Conservation (phyloP, 2,797 vertebrate species). For the Echiichthys vipera region DNA sequence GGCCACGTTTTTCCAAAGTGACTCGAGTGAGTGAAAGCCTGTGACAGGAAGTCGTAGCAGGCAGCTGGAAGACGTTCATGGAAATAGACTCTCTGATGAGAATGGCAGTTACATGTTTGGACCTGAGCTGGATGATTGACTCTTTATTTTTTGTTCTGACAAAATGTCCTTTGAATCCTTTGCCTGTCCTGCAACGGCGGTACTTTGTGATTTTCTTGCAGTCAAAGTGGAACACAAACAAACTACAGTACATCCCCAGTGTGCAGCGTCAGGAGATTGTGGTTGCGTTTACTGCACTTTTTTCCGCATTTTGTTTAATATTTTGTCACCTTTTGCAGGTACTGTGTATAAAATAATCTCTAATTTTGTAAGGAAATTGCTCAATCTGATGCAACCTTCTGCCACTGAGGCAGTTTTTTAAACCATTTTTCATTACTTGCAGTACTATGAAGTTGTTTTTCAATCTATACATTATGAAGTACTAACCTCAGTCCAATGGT, state of each 20-base stretch:
- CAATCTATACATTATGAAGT: constrained; percentile 55
- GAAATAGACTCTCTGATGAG: constrained; percentile 65
- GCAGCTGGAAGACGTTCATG: constrained; percentile 34
- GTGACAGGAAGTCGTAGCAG: constrained; percentile 22
- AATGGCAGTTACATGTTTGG: constrained; percentile 47
- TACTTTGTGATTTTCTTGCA: neutral
- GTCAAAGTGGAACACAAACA: neutral
- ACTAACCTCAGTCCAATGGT: constrained; percentile 42
- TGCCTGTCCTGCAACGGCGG: constrained; percentile 8
- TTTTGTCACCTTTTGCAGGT: constrained; percentile 38
- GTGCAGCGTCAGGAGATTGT: neutral
- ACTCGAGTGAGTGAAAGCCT: constrained; percentile 28
- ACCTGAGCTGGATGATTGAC: constrained; percentile 19
- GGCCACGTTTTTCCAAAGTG: constrained; percentile 22
- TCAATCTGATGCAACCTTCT: constrained; percentile 24
- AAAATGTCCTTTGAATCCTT: constrained; percentile 47
- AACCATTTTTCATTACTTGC: constrained; percentile 5
- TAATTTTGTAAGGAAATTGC: constrained; percentile 37
- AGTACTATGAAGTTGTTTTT: constrained; percentile 40
- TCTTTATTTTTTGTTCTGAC: constrained; percentile 19
- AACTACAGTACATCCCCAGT: too few species aligned
- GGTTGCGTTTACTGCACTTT: constrained; percentile 35
- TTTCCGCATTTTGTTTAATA: constrained; percentile 25
- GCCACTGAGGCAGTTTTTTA: neutral
- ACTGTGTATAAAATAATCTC: constrained; percentile 55